Evolutionary conservation across 2,888 invertebrate genomes (phyloP).

Genomic region (Phengaris arion): DNA sequence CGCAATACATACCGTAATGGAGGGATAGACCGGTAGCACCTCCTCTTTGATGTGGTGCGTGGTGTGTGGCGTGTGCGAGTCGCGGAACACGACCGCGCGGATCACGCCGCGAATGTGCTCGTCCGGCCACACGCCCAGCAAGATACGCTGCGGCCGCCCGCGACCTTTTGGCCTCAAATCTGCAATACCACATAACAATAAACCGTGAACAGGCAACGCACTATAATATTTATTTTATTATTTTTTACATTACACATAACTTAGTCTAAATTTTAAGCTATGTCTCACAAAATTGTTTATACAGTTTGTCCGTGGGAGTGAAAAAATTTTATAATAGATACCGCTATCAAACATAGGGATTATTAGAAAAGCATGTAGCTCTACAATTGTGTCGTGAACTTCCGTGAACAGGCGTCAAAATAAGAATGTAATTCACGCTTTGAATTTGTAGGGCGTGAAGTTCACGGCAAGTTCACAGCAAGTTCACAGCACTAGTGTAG

Average conservation of each 20-base stretch:
- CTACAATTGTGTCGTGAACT: background rate
- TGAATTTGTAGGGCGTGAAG: background rate
- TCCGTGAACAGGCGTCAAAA: background rate
- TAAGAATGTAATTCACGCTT: background rate
- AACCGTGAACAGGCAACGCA: constrained; percentile 68
- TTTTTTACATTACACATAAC: background rate
- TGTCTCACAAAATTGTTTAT: background rate
- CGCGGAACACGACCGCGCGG: constrained; percentile 94
- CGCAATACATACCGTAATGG: constrained; percentile 74
- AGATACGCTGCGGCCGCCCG: constrained; percentile 93
- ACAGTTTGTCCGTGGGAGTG: background rate
- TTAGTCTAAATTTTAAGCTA: background rate
- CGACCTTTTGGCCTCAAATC: constrained; percentile 94
- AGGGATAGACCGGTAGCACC: constrained; percentile 66
- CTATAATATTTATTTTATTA: constrained; percentile 30
- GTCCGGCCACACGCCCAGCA: constrained; percentile 95
- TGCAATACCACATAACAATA: constrained; percentile 76
- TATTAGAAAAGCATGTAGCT: background rate
- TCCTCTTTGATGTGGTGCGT: constrained; percentile 90
- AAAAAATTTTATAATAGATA: background rate
- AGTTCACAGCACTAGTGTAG: background rate
- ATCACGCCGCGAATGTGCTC: constrained; percentile 96
- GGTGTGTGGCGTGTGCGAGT: constrained; percentile 84
- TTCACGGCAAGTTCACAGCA: background rate
- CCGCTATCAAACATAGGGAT: background rate